Evolutionary conservation across 2,888 invertebrate genomes (phyloP).

Genomic region (Tolmerus cingulatus): DNA sequence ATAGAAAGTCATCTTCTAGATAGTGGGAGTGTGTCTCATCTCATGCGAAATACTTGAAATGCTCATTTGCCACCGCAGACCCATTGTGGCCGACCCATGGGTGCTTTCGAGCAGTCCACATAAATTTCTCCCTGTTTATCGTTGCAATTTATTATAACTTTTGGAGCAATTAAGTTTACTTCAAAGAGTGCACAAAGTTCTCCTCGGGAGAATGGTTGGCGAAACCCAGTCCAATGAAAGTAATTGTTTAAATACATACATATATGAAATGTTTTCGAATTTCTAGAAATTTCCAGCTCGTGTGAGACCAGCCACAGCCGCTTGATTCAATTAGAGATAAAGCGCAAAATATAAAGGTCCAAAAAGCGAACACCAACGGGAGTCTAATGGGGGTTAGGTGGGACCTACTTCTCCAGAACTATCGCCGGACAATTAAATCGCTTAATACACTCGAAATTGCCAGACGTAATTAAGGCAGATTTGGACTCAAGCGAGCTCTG

Average conservation of each 20-base stretch:
- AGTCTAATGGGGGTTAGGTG: background rate
- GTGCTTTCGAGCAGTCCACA: background rate
- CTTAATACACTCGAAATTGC: background rate
- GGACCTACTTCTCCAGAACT: background rate
- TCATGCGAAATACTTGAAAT: background rate
- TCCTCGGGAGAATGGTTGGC: background rate
- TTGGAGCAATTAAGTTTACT: background rate
- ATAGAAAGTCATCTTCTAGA: background rate
- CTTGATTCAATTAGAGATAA: background rate
- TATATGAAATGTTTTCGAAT: background rate
- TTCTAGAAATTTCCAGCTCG: background rate
- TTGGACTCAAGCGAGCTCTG: background rate
- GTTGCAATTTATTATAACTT: background rate
- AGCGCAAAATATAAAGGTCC: background rate
- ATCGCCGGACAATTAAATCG: constrained; percentile 7
- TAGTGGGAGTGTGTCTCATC: background rate
- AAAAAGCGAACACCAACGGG: background rate
- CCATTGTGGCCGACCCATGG: background rate
- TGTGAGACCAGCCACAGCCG: background rate
- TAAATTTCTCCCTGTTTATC: background rate
- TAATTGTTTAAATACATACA: background rate
- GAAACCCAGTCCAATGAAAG: background rate
- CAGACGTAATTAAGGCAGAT: constrained; percentile 2
- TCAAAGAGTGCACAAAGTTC: background rate
- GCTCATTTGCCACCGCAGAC: background rate